Evolutionary conservation across 1,140 invertebrate genomes (phyloP), one percentile per base, ranked within the genome.

Genomic region (Nomia melanderi): DNA sequence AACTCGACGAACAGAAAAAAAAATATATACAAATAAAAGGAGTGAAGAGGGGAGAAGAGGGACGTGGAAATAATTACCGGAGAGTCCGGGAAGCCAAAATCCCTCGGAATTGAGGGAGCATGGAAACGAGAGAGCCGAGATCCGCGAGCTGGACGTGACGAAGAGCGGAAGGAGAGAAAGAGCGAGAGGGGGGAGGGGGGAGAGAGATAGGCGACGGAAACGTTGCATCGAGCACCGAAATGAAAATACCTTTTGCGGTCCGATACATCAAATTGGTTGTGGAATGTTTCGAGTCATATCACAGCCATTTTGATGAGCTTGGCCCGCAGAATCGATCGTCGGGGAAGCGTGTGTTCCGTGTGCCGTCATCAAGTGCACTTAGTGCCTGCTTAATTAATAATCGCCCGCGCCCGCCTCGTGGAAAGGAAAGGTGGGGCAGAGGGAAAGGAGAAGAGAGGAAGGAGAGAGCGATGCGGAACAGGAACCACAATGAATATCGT

Each of bases 231-330:
- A 63, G 54, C 69, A 73, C 29, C 57, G 72, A 63, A 77, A 36
- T 64, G 77, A 79, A 60, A 77, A 44, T 81, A 83, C 69, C 79
- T 90, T 92, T 92, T 91, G 88, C 89, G 92, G 91, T 92, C 92
- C 92, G 90, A 88, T 91, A 93, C 94, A 93, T 95, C 94, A 95
- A 95, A 93, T 93, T 94, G 94, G 95, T 93, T 94, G 95, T 95
- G 94, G 94, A 94, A 93, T 95, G 94, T 94, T 93, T 89, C 81
- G 77, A 90, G 79, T 93, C 94, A 94, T 96, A 96, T 96, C 95
- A 96, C 95, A 96, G 95, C 95, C 95, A 96, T 94, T 95, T 96
- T 96, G 95, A 95, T 96, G 95, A 95, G 93, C 93, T 94, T 92
- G 93, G 93, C 91, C 78, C 91, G 87, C 86, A 91, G 85, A 92